Evolutionary conservation across 2,113 vertebrate genomes (phyloP).

Genomic region (Megaceryle torquata): DNA sequence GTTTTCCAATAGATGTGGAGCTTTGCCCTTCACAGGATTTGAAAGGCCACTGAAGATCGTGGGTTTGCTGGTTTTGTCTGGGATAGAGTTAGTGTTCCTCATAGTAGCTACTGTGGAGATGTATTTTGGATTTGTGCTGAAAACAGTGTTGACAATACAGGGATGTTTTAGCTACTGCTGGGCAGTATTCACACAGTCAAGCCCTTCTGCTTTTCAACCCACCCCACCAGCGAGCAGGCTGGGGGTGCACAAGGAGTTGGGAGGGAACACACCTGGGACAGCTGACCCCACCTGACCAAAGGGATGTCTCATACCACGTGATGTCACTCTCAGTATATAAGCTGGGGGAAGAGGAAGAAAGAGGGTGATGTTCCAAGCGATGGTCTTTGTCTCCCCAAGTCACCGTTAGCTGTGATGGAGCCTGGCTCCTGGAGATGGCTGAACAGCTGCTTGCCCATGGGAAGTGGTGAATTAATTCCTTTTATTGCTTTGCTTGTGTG

Average conservation of each 20-base stretch:
- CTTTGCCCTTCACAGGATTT: background rate
- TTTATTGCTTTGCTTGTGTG: background rate
- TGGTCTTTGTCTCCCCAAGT: background rate
- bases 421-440: background rate
- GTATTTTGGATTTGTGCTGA: background rate
- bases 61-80: background rate
- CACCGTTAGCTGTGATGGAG: background rate
- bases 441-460: background rate
- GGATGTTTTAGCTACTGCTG: background rate
- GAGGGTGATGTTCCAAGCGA: background rate
- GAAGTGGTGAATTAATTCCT: background rate
- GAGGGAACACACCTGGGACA: background rate
- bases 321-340: background rate
- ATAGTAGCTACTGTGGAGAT: background rate
- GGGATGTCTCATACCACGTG: background rate
- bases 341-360: background rate
- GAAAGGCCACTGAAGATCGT: background rate
- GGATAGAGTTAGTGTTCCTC: background rate
- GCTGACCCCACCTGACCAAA: background rate
- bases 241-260: background rate
- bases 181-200: background rate
- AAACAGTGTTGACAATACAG: background rate
- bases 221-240: background rate
- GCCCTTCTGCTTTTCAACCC: background rate
- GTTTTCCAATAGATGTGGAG: background rate